Base-by-base conservation (phyloP, 2,888 invertebrate genomes). In the Poecilobothrus nobilitatus region DNA sequence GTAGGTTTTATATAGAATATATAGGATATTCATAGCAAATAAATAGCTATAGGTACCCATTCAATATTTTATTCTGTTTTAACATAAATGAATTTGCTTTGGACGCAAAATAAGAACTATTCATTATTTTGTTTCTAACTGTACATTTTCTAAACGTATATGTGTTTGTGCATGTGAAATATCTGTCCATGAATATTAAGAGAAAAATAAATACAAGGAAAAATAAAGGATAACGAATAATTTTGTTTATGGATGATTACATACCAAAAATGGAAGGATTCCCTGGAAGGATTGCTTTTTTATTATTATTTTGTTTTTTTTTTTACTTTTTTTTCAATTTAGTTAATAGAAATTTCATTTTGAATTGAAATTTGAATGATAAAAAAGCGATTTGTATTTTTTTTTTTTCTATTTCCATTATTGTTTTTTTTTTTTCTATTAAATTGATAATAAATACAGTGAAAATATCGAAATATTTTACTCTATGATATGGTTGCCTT, bases 221-320 rank as follows among this genome's bases (percentile, higher is more conserved):
- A 12, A 15, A 41, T 5, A 53, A 53, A 53, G 53, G 53, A 53
- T 53, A 53, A 53, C 53, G 53, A 53, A 53, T 53, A 53, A 53
- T 53, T 53, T 53, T 53, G 53, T 53, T 53, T 53, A 53, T 53
- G 53, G 53, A 53, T 53, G 53, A 53, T 53, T 53, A 53, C 53
- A 53, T 53, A 12, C 53, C 18, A 53, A 53, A 53, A 53, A 53
- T 53, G 15, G 53, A n/a, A 41, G 9, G 12, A 18, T n/a, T 15
- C 53, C n/a, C 53, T 18, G 53, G 53, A 53, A 53, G 53, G 12
- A 53, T 18, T 18, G 15, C 53, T 18, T 53, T 53, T 53, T 53
- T 53, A 15, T 53, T 53, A 6, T n/a, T 53, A 6, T 53, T 53
- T 2, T 53, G 7, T 18, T 53, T 53, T 18, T 53, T 53, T 18